phyloP scores from a whole-genome alignment of 2,888 invertebrate genomes.

The Steromphala cineraria region DNA sequence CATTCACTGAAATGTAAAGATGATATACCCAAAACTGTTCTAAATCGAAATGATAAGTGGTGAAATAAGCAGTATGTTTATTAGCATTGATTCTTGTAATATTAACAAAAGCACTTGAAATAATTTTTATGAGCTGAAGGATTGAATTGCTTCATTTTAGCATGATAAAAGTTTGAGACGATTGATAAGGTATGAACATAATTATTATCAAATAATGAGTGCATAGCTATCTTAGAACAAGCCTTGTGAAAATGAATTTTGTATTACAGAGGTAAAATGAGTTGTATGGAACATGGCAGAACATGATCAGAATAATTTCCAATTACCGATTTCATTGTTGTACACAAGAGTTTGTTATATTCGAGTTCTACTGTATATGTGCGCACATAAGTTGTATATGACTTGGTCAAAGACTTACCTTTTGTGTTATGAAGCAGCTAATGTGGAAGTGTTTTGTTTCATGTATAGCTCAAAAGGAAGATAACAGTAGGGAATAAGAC shows the following conservation, averaged over 20 bases:
- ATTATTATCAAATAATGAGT: too few relatives aligned
- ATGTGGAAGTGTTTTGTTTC: too few relatives aligned
- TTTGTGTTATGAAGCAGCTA: too few relatives aligned
- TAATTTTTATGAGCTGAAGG: too few relatives aligned
- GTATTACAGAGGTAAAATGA: neutral
- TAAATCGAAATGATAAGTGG: slow-evolving; percentile 74
- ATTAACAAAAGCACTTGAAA: neutral
- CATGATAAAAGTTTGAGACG: neutral
- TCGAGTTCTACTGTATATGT: too few relatives aligned
- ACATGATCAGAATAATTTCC: neutral
- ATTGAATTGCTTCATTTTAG: neutral
- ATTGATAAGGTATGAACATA: too few relatives aligned
- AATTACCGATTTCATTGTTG: too few relatives aligned
- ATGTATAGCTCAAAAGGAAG: too few relatives aligned
- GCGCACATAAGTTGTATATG: too few relatives aligned
- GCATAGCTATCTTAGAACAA: neutral
- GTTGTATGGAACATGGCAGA: neutral
- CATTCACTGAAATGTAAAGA: slow-evolving; percentile 82
- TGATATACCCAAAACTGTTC: slow-evolving; percentile 77
- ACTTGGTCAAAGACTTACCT: too few relatives aligned
- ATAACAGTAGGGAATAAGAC: too few relatives aligned
- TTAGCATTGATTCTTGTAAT: neutral
- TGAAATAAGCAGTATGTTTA: neutral
- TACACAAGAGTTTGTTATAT: too few relatives aligned
- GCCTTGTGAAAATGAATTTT: neutral